Conservation (phyloP, 2,113 vertebrate species). For the Acrocephalus arundinaceus region DNA sequence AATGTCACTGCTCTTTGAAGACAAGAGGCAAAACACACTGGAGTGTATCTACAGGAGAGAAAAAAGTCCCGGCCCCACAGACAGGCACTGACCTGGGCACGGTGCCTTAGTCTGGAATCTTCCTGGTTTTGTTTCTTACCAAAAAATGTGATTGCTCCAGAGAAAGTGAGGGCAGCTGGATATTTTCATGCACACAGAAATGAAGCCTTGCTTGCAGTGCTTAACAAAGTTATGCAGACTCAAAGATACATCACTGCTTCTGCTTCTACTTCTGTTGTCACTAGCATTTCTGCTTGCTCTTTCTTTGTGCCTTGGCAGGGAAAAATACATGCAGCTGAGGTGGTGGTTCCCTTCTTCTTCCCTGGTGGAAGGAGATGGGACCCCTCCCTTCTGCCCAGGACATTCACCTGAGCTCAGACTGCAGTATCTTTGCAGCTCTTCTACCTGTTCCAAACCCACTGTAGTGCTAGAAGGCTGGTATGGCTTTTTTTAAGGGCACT, state of each 20-base stretch:
- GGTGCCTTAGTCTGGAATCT: not conserved
- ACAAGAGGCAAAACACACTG: not conserved
- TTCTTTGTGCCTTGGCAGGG: not conserved
- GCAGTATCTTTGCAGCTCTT: not conserved
- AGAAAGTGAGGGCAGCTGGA: not conserved
- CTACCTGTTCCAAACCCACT: not conserved
- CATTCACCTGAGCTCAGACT: not conserved
- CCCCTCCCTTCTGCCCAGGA: not conserved
- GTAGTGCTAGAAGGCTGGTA: not conserved
- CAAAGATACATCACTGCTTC: not conserved
- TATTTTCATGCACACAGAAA: not conserved
- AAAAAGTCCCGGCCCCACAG: not conserved
- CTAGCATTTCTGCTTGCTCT: accelerated
- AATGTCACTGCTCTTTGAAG: not conserved
- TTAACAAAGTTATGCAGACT: not conserved
- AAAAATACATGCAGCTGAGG: not conserved
- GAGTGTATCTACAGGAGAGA: not conserved
- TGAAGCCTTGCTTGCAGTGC: not conserved
- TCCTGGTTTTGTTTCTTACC: not conserved
- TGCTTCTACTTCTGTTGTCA: not conserved
- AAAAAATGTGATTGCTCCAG: not conserved
- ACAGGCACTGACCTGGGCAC: not conserved
- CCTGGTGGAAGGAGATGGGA: not conserved
- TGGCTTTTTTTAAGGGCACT: not conserved
- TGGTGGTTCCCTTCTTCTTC: not conserved